phyloP scores from a whole-genome alignment of 1,140 invertebrate species.

The Hormaphis cornu region DNA sequence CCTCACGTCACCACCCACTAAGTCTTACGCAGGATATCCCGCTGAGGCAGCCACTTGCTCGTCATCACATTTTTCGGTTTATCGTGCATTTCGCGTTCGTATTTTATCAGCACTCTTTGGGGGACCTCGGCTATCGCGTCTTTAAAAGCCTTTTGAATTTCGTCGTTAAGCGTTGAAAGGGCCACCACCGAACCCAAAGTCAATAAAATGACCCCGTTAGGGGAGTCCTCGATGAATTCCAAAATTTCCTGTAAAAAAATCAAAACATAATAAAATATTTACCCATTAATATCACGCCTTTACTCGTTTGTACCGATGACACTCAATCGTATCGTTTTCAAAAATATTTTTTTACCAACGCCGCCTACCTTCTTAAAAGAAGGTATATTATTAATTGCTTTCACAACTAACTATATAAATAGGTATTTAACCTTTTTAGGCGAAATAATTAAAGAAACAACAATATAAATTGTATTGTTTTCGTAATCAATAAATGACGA shows the following conservation, averaged over 20 bases:
- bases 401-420: too few relatives aligned
- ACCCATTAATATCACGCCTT: too few relatives aligned
- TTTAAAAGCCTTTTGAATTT: constrained; percentile 42
- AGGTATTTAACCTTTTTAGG: too few relatives aligned
- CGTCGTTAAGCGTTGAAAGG: constrained; percentile 41
- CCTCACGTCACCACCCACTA: constrained; percentile 11
- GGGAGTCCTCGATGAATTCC: constrained; percentile 48
- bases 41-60: constrained; percentile 43
- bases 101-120: constrained; percentile 51
- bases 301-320: too few relatives aligned
- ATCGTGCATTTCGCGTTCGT: constrained; percentile 44
- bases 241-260: constrained; percentile 50
- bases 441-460: too few relatives aligned
- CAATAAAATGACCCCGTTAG: constrained; percentile 52
- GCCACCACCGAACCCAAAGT: constrained; percentile 50
- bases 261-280: too few relatives aligned
- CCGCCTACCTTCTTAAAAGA: too few relatives aligned
- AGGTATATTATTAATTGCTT: too few relatives aligned
- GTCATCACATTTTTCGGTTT: constrained; percentile 46
- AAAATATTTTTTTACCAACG: too few relatives aligned
- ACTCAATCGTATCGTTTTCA: too few relatives aligned
- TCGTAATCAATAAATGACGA: too few relatives aligned
- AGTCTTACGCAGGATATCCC: constrained; percentile 40
- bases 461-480: too few relatives aligned
- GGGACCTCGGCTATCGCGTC: constrained; percentile 45